phyloP scores from a whole-genome alignment of 2,888 invertebrate genomes.

The Eurytoma adleriae region DNA sequence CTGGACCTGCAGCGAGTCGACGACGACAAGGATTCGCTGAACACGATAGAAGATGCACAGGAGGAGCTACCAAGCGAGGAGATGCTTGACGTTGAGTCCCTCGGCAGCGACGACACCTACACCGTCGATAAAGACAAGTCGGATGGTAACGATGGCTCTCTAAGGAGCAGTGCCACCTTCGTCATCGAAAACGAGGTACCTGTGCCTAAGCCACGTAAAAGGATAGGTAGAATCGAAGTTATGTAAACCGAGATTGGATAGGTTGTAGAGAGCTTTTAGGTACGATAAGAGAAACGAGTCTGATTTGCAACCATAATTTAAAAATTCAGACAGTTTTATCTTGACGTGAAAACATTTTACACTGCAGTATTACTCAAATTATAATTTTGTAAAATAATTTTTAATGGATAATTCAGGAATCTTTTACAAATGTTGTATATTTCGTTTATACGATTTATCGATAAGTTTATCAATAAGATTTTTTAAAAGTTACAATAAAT shows the following conservation, averaged over 20 bases:
- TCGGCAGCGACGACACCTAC: conserved; percentile 66
- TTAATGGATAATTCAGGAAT: neutral
- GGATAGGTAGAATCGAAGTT: conserved; percentile 46
- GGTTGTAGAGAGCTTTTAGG: too few species aligned
- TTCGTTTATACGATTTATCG: neutral
- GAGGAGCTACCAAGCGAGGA: conserved; percentile 50
- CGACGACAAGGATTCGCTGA: conserved; percentile 45
- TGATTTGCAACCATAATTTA: too few species aligned
- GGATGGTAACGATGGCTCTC: conserved; percentile 57
- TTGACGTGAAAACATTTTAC: neutral
- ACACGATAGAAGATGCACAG: conserved; percentile 41
- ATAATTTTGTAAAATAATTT: neutral
- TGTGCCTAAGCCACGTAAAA: conserved; percentile 61
- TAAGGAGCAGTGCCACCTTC: conserved; percentile 65
- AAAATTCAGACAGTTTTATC: neutral
- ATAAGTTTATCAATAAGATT: neutral
- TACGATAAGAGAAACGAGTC: too few species aligned
- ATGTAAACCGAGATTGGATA: conserved; percentile 30
- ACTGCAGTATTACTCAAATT: neutral
- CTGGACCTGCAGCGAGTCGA: conserved; percentile 32
- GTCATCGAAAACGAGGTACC: conserved; percentile 61
- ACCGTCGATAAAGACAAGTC: conserved; percentile 54
- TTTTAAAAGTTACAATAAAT: neutral
- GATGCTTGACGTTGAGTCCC: conserved; percentile 47
- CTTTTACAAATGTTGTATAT: neutral